phyloP scores from a whole-genome alignment of 1,140 invertebrate genomes.

The Chrysoperla carnea region DNA sequence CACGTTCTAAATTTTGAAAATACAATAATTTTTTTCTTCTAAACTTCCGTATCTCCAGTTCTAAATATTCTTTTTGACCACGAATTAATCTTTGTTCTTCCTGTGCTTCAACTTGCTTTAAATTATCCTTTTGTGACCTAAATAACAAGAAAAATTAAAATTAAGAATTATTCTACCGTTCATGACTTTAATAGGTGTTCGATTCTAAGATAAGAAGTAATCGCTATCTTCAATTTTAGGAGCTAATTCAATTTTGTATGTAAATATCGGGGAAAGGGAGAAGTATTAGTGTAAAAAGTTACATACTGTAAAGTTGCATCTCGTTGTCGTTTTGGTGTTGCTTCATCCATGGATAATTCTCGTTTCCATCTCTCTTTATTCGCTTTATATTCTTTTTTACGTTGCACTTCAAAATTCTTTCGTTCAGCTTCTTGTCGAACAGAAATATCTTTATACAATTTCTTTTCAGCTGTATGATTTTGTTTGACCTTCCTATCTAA shows the following conservation, averaged over 20 bases:
- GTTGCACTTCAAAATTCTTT: conserved; percentile 74
- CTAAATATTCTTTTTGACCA: conserved; percentile 79
- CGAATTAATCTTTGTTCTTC: conserved; percentile 73
- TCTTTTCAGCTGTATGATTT: conserved; percentile 77
- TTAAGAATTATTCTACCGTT: conserved; percentile 1
- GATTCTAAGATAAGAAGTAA: too few species aligned
- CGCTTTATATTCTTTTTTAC: conserved; percentile 95
- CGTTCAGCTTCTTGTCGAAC: conserved; percentile 73
- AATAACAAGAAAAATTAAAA: conserved; percentile 7
- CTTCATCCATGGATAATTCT: conserved; percentile 77
- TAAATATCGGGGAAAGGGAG: too few species aligned
- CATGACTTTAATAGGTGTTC: background rate
- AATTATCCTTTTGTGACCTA: conserved; percentile 77
- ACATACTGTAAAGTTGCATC: conserved; percentile 69
- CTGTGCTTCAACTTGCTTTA: conserved; percentile 79
- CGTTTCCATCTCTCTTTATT: conserved; percentile 95
- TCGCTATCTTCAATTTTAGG: too few species aligned
- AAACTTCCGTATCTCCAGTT: conserved; percentile 85
- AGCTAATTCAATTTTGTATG: too few species aligned
- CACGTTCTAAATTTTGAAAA: conserved; percentile 79
- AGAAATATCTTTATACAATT: conserved; percentile 82
- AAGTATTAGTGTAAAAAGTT: too few species aligned
- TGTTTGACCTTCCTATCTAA: conserved; percentile 77
- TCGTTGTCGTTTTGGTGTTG: conserved; percentile 79
- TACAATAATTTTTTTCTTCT: conserved; percentile 74